Evolutionary conservation across 35 echinoderm and acorn worm genomes (phyloP), one percentile per base, ranked within the genome.

Genomic region (Lytechinus variegatus): DNA sequence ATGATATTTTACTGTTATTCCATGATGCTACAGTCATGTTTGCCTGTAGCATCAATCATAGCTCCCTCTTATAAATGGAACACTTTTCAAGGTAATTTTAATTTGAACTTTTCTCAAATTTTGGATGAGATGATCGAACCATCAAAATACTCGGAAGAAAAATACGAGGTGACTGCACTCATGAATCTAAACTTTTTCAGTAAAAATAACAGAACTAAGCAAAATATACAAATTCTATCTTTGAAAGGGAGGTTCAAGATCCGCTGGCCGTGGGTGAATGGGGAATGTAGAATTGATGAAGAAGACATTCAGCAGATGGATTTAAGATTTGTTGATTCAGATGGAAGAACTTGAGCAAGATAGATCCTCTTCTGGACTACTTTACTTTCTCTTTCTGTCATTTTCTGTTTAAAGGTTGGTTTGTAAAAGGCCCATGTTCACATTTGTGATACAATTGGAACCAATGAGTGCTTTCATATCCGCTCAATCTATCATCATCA

Each of bases 281-380:
- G 6, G 19, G 66, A 79, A 79, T 79, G 66, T 24, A 24, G 66
- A 79, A 79, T 79, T 79, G 66, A 79, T 79, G 66, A 79, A 79
- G 66, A 79, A 24, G 66, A 79, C 66, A 79, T 79, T 79, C 66
- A 79, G 66, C 66, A 79, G 66, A 79, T 79, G 66, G 66, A 19
- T 79, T 79, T 79, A 79, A 79, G 66, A 79, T 24, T 24, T 79
- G 66, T 79, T 79, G 66, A 79, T 79, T 79, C 66, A 79, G 66
- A 7, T 79, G 66, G 66, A 79, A n/a, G 66, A 79, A 24, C 66
- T 79, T 79, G 66, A 79, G 66, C 66, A 79, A 79, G 66, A 79
- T 24, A 79, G 21, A 79, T 79, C 66, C n/a, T 1, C 66, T 44
- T 79, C 66, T 79, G 66, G 66, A 79, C 66, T 79, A 79, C 19